These are phyloP conservation scores for Ormyrus nitidulus DNA, from an alignment of 2,888 invertebrate species.

Conservation along the genomic window DNA sequence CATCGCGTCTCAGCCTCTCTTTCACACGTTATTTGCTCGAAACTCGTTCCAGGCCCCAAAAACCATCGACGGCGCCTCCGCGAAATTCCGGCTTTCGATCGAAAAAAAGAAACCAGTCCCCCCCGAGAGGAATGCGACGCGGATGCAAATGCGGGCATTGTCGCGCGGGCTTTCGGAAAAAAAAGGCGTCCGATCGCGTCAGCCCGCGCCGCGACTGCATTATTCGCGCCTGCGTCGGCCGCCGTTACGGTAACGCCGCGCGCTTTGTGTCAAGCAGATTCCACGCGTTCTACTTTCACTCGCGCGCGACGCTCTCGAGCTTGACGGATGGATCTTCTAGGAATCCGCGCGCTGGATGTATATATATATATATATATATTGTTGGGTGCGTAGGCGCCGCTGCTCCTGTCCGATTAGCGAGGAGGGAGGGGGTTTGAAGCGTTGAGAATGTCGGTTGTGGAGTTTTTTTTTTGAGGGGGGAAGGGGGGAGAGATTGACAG, in stretches of 20 bases:
- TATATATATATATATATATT: background rate
- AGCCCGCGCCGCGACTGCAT: background rate
- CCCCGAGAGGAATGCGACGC: background rate
- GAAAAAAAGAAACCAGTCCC: too few relatives aligned
- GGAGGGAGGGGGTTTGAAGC: background rate
- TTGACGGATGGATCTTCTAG: conserved; percentile 28
- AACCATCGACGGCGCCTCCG: too few relatives aligned
- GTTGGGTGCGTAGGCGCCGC: conserved; percentile 30
- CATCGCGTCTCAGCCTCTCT: too few relatives aligned
- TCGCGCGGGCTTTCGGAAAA: background rate
- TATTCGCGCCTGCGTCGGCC: conserved; percentile 23
- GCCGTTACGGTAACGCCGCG: conserved; percentile 32
- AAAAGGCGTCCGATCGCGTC: conserved; percentile 10
- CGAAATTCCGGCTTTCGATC: too few relatives aligned
- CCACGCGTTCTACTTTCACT: conserved; percentile 64
- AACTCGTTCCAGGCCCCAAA: too few relatives aligned
- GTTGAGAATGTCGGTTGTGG: too few relatives aligned
- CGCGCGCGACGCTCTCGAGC: conserved; percentile 1
- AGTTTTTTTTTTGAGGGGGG: too few relatives aligned
- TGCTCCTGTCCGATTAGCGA: conserved; percentile 28
- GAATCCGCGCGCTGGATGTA: background rate
- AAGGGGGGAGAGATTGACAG: too few relatives aligned
- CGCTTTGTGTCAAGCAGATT: conserved; percentile 57
- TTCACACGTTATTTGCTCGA: too few relatives aligned
- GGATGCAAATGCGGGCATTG: too few relatives aligned